These are phyloP conservation scores for Drosophila azteca DNA, from an alignment of 1,140 invertebrate species.

Conservation along the genomic window DNA sequence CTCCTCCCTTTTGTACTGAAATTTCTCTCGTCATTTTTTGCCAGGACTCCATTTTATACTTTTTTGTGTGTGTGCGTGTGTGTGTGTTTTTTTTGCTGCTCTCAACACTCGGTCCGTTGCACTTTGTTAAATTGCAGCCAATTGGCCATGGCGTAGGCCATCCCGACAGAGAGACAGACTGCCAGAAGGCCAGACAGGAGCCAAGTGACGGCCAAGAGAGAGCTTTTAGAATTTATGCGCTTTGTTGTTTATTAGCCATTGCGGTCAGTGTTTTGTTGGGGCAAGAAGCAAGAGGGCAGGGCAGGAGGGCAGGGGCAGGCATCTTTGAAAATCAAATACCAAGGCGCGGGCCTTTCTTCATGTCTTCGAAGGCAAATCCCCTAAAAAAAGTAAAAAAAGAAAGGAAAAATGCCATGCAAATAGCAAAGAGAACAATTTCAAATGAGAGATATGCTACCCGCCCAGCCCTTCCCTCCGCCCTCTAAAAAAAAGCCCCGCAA, in stretches of 20 bases:
- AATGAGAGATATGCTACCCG: slow-evolving; percentile 81
- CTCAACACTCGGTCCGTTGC: slow-evolving; percentile 65
- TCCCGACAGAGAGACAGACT: no score
- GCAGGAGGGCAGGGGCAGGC: slow-evolving; percentile 27
- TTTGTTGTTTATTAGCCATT: slow-evolving; percentile 78
- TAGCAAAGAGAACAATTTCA: slow-evolving; percentile 69
- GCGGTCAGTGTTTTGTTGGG: slow-evolving; percentile 60
- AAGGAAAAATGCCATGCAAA: slow-evolving; percentile 61
- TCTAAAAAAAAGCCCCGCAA: slow-evolving; percentile 30
- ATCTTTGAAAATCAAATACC: slow-evolving; percentile 70
- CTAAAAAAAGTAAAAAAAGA: background rate
- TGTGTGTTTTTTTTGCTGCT: slow-evolving; percentile 5
- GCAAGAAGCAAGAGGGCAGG: background rate
- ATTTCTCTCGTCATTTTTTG: slow-evolving; percentile 44
- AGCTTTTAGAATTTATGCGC: slow-evolving; percentile 65
- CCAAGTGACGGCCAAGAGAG: background rate
- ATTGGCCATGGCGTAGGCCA: slow-evolving; percentile 71
- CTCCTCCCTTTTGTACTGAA: slow-evolving; percentile 15
- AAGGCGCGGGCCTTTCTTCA: no score
- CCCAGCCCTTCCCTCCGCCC: no score
- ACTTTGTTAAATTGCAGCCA: slow-evolving; percentile 83
- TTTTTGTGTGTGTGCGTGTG: slow-evolving; percentile 31
- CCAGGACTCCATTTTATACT: slow-evolving; percentile 24
- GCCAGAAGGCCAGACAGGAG: slow-evolving; percentile 19
- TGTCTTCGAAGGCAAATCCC: background rate